These are phyloP conservation scores for Metopolophium dirhodum DNA, from an alignment of 1,140 invertebrate species.

Conservation along the genomic window DNA sequence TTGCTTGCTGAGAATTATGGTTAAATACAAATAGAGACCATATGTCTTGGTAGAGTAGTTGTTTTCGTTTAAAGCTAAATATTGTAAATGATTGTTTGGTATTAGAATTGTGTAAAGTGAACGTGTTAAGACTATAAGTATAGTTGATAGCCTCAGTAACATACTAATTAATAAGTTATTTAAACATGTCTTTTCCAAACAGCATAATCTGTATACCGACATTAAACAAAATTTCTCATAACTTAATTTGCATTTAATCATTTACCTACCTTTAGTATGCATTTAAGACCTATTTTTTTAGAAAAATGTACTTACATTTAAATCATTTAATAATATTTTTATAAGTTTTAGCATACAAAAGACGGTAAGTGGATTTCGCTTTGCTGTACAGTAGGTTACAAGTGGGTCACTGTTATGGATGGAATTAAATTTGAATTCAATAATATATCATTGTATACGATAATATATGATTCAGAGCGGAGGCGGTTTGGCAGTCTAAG, in stretches of 20 bases:
- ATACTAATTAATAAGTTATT: not conserved
- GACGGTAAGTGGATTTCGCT: too few relatives aligned
- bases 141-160: not conserved
- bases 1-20: constrained; percentile 47
- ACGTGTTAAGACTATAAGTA: not conserved
- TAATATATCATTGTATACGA: too few relatives aligned
- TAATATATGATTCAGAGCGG: too few relatives aligned
- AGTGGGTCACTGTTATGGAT: too few relatives aligned
- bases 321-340: not conserved
- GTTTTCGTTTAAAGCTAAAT: constrained; percentile 1
- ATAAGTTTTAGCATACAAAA: not conserved
- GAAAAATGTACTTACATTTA: not conserved
- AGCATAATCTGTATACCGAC: not conserved
- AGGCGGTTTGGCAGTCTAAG: too few relatives aligned
- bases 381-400: too few relatives aligned
- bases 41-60: constrained; percentile 41
- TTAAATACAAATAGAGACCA: constrained; percentile 32
- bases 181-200: not conserved
- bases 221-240: not conserved
- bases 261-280: not conserved
- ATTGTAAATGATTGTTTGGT: constrained; percentile 1
- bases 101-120: not conserved
- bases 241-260: not conserved
- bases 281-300: not conserved
- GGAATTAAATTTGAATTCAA: not conserved